Conservation (phyloP, 2,797 vertebrate species). For the Cyclura pinguis region DNA sequence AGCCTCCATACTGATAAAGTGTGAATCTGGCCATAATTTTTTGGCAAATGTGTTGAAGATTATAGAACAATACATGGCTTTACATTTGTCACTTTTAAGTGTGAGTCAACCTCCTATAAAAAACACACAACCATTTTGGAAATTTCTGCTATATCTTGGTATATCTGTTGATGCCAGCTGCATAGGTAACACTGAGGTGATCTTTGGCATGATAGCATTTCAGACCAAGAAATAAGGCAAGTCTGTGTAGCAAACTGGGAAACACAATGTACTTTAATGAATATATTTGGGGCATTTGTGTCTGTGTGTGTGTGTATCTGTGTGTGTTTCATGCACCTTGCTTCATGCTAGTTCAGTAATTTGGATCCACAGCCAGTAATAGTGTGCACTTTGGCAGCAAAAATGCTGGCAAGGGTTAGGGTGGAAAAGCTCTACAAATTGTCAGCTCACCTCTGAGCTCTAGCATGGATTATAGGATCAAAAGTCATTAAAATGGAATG, state of each 20-base stretch:
- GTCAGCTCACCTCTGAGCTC: slow-evolving; percentile 72
- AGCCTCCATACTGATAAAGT: neutral
- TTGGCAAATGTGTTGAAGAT: neutral
- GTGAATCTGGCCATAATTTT: neutral
- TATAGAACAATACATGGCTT: neutral
- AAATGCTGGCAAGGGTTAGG: slow-evolving; percentile 60
- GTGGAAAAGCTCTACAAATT: slow-evolving; percentile 72
- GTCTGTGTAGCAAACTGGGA: slow-evolving; percentile 20
- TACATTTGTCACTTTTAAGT: slow-evolving; percentile 7
- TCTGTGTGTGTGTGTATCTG: neutral
- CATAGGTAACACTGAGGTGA: slow-evolving; percentile 15
- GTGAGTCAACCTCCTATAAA: neutral
- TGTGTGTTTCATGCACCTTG: slow-evolving; percentile 21
- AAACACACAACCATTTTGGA: neutral
- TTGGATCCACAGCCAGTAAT: slow-evolving; percentile 50
- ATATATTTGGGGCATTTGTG: neutral
- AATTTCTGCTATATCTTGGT: neutral
- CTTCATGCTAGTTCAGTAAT: slow-evolving; percentile 43
- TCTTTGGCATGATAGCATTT: slow-evolving; percentile 7
- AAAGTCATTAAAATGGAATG: slow-evolving; percentile 73
- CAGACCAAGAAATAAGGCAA: neutral
- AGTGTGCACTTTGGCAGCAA: slow-evolving; percentile 49
- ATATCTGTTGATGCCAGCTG: slow-evolving; percentile 4
- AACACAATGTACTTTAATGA: slow-evolving; percentile 12
- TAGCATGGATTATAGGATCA: slow-evolving; percentile 73